Percentiles rank a stretch among this genome's conserved stretches.
Conservation (phyloP, 2,113 vertebrate species). For the Vulpes ferrilata region DNA sequence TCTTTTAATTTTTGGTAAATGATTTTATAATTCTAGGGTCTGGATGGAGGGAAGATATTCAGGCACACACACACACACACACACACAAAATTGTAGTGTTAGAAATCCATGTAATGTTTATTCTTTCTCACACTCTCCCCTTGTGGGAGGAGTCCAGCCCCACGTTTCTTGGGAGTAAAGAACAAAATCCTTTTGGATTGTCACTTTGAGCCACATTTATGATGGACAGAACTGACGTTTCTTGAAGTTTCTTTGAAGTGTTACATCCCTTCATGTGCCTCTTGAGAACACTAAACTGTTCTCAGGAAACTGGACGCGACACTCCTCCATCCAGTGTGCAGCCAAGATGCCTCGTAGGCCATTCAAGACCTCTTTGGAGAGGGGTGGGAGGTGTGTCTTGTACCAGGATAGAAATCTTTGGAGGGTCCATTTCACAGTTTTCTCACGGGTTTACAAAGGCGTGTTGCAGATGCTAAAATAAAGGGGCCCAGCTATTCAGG, state of each 20-base stretch:
- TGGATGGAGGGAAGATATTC: not conserved
- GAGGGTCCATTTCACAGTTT: not conserved
- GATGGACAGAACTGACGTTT: not conserved
- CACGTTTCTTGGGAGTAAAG: not conserved
- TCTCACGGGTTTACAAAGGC: not conserved
- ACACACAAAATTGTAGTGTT: not conserved
- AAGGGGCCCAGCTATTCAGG: not conserved
- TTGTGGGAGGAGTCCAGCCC: not conserved
- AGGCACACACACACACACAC: not conserved
- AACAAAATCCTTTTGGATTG: not conserved
- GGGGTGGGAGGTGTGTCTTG: not conserved
- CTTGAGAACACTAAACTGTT: not conserved
- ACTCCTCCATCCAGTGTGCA: rapidly evolving
- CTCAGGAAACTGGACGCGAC: not conserved
- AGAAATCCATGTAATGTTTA: not conserved
- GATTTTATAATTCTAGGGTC: not conserved
- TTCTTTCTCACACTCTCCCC: not conserved
- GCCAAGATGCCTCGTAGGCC: not conserved
- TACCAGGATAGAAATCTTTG: not conserved
- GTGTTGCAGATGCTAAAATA: not conserved
- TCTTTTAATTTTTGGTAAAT: not conserved
- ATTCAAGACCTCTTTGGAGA: not conserved
- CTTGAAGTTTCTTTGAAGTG: not conserved
- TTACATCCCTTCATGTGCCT: not conserved
- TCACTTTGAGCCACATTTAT: not conserved